Conservation (phyloP, 2,888 invertebrate species). For the Xestia ashworthii region DNA sequence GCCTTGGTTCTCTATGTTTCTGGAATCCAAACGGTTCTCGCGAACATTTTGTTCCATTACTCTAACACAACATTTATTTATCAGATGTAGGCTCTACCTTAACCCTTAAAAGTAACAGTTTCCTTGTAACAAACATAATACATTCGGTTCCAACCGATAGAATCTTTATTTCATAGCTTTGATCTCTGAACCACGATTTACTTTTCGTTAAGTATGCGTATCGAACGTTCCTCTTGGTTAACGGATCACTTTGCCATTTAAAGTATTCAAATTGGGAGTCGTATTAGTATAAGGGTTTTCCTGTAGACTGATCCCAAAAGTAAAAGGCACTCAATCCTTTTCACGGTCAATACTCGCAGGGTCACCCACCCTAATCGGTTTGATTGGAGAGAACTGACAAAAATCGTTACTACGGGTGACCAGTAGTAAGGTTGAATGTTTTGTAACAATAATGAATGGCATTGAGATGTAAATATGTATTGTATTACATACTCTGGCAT, state of each 20-base stretch:
- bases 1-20: no score
- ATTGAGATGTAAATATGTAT: no score
- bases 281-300: background rate
- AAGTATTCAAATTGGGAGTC: slow-evolving; percentile 19
- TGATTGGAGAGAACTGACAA: background rate
- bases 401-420: no score
- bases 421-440: no score
- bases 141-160: background rate
- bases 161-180: slow-evolving; percentile 10
- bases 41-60: background rate
- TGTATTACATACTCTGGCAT: no score
- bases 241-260: background rate
- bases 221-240: slow-evolving; percentile 14
- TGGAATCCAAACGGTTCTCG: background rate
- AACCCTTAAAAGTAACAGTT: background rate
- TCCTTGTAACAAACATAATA: slow-evolving; percentile 6
- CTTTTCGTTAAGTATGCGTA: slow-evolving; percentile 1
- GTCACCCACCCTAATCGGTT: background rate
- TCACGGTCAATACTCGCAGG: background rate
- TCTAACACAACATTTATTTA: background rate
- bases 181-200: slow-evolving; percentile 20
- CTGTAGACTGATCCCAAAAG: background rate
- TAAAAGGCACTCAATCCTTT: background rate
- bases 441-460: no score
- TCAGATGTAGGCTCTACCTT: no score